These are phyloP conservation scores for Petrocephalus zakoni DNA, from an alignment of 2,113 vertebrate genomes.

Conservation along the genomic window DNA sequence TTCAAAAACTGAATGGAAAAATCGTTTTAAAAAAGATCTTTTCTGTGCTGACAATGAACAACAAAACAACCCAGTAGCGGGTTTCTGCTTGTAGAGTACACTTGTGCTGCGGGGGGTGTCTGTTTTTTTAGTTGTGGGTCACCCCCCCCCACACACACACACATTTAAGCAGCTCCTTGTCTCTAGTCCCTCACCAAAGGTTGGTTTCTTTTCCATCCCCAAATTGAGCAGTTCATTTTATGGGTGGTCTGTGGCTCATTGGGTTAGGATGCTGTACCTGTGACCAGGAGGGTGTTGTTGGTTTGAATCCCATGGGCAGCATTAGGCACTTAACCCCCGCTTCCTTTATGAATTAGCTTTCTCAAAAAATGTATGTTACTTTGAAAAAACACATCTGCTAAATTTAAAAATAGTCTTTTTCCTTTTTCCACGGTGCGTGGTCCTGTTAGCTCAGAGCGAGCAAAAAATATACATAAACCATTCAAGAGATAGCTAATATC, in stretches of 20 bases:
- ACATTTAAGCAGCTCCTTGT: not conserved
- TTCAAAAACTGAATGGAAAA: not conserved
- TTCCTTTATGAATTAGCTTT: not conserved
- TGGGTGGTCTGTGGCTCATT: not conserved
- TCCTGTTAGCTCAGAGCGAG: too few relatives aligned
- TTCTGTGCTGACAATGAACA: not conserved
- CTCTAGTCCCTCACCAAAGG: not conserved
- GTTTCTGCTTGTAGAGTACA: not conserved
- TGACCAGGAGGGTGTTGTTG: not conserved
- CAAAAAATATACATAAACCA: not conserved
- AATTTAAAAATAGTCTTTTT: not conserved
- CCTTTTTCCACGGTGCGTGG: not conserved
- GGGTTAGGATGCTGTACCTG: not conserved
- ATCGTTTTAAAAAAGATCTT: not conserved
- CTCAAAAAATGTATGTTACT: not conserved
- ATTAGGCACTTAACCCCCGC: not conserved
- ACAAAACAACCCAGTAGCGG: not conserved
- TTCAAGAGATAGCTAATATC: not conserved
- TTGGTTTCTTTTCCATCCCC: not conserved
- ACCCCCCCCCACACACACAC: not conserved
- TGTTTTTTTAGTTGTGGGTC: not conserved
- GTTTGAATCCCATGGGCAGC: not conserved
- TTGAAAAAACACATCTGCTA: not conserved
- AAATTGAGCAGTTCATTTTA: not conserved
- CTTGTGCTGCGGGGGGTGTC: not conserved